Evolutionary conservation across 2,888 invertebrate species (phyloP), one percentile per base, ranked within the genome.

Genomic region (Ochlodes sylvanus): DNA sequence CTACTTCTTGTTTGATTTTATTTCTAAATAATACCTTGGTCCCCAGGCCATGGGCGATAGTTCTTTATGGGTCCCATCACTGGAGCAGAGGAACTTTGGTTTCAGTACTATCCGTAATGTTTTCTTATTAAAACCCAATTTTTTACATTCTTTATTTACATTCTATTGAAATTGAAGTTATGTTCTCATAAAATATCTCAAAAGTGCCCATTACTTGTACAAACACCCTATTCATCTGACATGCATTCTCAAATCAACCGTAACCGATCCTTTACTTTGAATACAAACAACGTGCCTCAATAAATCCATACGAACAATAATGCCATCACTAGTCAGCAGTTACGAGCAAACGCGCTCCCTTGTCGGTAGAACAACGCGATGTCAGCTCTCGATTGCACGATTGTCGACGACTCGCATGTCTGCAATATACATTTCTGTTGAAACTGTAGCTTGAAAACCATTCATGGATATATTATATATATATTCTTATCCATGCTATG

Each of bases 351-450:
- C 56, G 47, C 56, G 56, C 56, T 61, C 65, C 15, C 62, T 62
- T 61, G 56, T 63, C 58, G 62, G 63, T 67, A 69, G 76, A 76
- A 70, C 76, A 73, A 74, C 76, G 70, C 77, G 74, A 75, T 76
- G 77, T 83, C 80, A 81, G 80, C 79, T 71, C 81, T 82, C 77
- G 50, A 50, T 50, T 50, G 50, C 44, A 15, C 81, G 76, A 81
- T 81, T 84, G 82, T 84, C 72, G 71, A 72, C 77, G 66, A 72
- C 70, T 77, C 77, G 76, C 77, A 79, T 82, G 75, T 77, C 75
- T 74, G 74, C 77, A 76, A 77, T 72, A 72, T 72, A 50, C 44
- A 73, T 72, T 70, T 69, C 79, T 79, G 79, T 79, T 77, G 76
- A 69, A 70, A 66, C 69, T 72, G 76, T 69, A 70, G 68, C 69